A percentile compares a stretch with the other conserved stretches of the same genome.
phyloP scores from a whole-genome alignment of 2,113 vertebrate species.

The Marmota flaviventris region DNA sequence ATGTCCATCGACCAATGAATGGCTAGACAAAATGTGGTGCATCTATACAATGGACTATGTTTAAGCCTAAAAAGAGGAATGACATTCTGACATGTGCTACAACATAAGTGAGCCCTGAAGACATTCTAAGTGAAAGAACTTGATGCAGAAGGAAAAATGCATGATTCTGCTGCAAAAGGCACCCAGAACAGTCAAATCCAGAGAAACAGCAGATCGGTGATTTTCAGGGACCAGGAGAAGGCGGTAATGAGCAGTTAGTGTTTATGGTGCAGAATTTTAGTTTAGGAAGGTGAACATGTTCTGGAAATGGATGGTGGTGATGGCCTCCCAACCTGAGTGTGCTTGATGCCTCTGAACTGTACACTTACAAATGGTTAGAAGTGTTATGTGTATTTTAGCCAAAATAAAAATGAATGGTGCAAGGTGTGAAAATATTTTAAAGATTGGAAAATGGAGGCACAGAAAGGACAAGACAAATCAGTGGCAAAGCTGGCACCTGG shows the following conservation, averaged over 20 bases:
- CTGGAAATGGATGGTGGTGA: not conserved
- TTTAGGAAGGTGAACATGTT: not conserved
- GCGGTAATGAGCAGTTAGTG: no score
- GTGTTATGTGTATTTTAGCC: not conserved
- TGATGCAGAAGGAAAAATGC: not conserved
- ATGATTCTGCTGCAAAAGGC: not conserved
- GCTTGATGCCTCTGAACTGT: not conserved
- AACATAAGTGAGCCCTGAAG: not conserved
- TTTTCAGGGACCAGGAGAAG: not conserved
- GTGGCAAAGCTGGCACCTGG: not conserved
- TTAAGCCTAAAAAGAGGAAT: not conserved
- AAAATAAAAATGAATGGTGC: no score
- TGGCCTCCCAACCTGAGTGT: rapidly evolving
- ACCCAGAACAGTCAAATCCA: not conserved
- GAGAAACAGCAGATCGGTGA: rapidly evolving
- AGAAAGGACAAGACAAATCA: not conserved
- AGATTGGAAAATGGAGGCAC: not conserved
- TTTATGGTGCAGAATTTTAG: not conserved
- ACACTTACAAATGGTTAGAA: not conserved
- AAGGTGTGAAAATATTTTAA: not conserved
- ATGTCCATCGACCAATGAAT: not conserved
- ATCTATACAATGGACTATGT: no score
- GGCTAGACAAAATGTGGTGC: not conserved
- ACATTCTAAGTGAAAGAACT: not conserved
- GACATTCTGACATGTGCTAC: not conserved